Evolutionary conservation across 2,888 invertebrate species (phyloP).

Genomic region (Cosmorhoe ocellata): DNA sequence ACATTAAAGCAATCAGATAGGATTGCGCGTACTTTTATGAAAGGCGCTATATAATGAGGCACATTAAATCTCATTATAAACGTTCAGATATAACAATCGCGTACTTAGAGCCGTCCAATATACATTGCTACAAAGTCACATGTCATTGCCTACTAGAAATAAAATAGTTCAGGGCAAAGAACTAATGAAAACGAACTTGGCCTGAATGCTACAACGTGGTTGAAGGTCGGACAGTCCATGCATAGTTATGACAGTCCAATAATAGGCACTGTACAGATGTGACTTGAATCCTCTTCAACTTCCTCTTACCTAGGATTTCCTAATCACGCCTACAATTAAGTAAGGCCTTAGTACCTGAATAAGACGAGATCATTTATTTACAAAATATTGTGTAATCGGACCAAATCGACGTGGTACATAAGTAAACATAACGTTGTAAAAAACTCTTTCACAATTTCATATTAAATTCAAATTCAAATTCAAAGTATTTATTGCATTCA

Average conservation of each 20-base stretch:
- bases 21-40: conserved; percentile 1
- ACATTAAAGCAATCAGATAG: background rate
- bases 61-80: no score
- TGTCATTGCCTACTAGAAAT: conserved; percentile 1
- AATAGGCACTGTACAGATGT: conserved; percentile 26
- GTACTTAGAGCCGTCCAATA: background rate
- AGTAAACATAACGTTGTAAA: background rate
- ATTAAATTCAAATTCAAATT: no score
- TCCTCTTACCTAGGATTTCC: background rate
- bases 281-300: conserved; percentile 26
- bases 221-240: conserved; percentile 25
- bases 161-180: conserved; percentile 1
- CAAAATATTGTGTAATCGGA: conserved; percentile 3
- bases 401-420: background rate
- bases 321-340: conserved; percentile 1
- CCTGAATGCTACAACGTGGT: conserved; percentile 20
- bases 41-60: background rate
- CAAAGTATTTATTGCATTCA: no score
- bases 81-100: no score
- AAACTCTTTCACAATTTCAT: conserved; percentile 1
- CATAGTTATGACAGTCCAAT: conserved; percentile 32
- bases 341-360: background rate
- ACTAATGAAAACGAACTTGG: conserved; percentile 31
- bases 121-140: background rate
- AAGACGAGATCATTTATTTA: background rate